Evolutionary conservation across 2,888 invertebrate genomes (phyloP), one percentile per base, ranked within the genome.

Genomic region (Anoncus sp.): DNA sequence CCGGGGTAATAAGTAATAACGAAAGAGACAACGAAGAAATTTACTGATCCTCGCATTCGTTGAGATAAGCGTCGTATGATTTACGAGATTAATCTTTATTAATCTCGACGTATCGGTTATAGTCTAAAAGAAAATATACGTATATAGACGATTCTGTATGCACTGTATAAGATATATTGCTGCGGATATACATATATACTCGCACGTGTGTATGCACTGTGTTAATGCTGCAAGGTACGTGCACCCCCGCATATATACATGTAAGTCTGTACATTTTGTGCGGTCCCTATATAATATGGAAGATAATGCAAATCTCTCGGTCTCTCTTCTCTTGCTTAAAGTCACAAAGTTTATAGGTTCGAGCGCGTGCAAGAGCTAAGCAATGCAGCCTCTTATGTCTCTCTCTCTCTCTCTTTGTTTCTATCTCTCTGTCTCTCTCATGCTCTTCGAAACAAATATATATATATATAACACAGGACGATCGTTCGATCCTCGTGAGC

Each of bases 51-150:
- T 38, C 47, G 43, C 31, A 18, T 55, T 67, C 27, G 59, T 35
- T 35, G 27, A 10, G 70, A 70, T 75, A 70, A 75, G 59, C 24
- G 20, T 12, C 27, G 57, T 40, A 59, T 24, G 53, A 75, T 70
- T 75, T 57, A 65, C 35, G 51, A 51, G 43, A 70, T 75, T 45
- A 65, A 45, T 75, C 70, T 71, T 70, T 75, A 75, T 75, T 71
- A 71, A 75, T 71, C 70, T 65, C 45, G 43, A 38, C 24, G 35
- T 51, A 63, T 70, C 59, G 22, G 18, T 63, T 49, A 51, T 45
- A 20, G 27, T 49, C n/a, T 20, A 20, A n/a, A 18, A 31, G n/a
- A 35, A 22, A 35, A 49, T 51, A 20, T 35, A 3, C 1, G 9
- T 18, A 20, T n/a, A 53, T 38, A 12, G 38, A 16, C 10, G 31